Evolutionary conservation across 2,113 vertebrate species (phyloP).

Genomic region (Phalacrocorax aristotelis): DNA sequence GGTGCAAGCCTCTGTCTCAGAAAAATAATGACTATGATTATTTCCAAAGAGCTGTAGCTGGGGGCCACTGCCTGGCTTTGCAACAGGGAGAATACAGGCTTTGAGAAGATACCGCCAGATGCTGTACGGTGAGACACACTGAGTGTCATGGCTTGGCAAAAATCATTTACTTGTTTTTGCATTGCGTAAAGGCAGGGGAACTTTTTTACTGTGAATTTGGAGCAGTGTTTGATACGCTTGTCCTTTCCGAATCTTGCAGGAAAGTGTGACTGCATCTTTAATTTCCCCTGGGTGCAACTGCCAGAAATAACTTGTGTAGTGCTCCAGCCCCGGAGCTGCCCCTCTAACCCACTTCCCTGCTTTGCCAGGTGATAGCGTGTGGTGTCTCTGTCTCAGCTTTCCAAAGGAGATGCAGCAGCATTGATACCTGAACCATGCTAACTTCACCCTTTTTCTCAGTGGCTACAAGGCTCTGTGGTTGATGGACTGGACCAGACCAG

Average conservation of each 20-base stretch:
- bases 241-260: not conserved
- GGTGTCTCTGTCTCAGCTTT: not conserved
- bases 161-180: not conserved
- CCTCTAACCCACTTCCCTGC: not conserved
- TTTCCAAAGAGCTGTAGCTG: not conserved
- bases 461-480: not conserved
- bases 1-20: not conserved
- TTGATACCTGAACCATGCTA: not conserved
- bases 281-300: not conserved
- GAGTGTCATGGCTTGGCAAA: not conserved
- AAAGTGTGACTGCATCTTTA: not conserved
- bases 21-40: not conserved
- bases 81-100: not conserved
- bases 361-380: accelerated
- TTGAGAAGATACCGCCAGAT: not conserved
- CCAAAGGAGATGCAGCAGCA: not conserved
- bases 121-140: accelerated
- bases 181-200: not conserved
- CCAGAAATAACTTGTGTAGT: not conserved
- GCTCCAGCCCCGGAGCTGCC: not conserved
- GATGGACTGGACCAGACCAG: not conserved
- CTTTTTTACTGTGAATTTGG: not conserved
- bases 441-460: not conserved
- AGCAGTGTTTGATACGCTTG: not conserved
- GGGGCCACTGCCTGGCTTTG: not conserved